phyloP scores from a whole-genome alignment of 1,140 invertebrate species.

The Ericerus pela region DNA sequence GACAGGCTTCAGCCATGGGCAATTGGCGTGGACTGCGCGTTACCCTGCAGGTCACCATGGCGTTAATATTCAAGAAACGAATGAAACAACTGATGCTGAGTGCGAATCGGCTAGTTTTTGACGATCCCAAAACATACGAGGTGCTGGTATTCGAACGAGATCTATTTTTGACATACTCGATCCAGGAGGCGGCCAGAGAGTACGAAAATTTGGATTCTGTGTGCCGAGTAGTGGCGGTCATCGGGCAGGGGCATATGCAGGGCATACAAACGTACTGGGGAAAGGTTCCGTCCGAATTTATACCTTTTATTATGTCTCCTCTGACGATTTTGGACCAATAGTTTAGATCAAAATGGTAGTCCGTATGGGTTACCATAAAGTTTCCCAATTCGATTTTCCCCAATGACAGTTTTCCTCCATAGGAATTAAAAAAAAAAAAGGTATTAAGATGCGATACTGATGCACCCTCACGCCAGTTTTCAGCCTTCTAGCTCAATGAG shows the following conservation, averaged over 20 bases:
- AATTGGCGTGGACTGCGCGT: slow-evolving; percentile 2
- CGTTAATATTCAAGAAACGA: not conserved
- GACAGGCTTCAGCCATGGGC: not conserved
- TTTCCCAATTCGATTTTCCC: too few species aligned
- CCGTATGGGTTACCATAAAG: too few species aligned
- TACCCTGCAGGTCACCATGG: not conserved
- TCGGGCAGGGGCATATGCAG: not conserved
- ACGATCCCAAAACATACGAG: slow-evolving; percentile 3
- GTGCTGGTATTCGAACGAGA: not conserved
- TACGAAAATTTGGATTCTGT: not conserved
- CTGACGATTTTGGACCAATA: not conserved
- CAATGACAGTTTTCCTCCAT: too few species aligned
- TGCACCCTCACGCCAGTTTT: too few species aligned
- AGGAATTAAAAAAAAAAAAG: too few species aligned
- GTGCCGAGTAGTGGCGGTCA: not conserved
- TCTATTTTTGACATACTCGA: slow-evolving; percentile 3
- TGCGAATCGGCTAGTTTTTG: not conserved
- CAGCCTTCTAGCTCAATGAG: too few species aligned
- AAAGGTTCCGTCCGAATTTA: not conserved
- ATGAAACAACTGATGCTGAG: slow-evolving; percentile 1
- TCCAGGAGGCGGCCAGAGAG: not conserved
- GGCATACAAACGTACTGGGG: slow-evolving; percentile 7
- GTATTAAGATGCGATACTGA: too few species aligned
- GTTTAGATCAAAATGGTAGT: not conserved
- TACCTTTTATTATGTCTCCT: slow-evolving; percentile 6